Evolutionary conservation across 2,797 vertebrate genomes (phyloP).

Genomic region (Hoplostethus atlanticus): DNA sequence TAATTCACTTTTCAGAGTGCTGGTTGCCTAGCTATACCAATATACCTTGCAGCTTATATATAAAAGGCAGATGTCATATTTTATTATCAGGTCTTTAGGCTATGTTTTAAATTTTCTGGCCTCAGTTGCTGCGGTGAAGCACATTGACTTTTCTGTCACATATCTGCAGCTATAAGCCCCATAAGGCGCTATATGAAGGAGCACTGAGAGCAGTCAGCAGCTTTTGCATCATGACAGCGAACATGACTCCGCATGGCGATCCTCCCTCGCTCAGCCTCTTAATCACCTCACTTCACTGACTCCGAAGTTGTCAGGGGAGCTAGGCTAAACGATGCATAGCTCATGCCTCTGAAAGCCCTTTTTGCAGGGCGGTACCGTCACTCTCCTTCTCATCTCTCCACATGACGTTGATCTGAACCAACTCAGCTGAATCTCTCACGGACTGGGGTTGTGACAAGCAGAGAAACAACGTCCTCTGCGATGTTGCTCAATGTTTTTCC

Average conservation of each 20-base stretch:
- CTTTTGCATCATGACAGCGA: background rate
- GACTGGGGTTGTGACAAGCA: background rate
- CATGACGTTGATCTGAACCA: background rate
- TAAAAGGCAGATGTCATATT: background rate
- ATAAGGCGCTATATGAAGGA: background rate
- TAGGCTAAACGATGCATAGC: constrained; percentile 21
- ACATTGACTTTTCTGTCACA: background rate
- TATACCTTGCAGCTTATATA: background rate
- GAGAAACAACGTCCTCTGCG: background rate
- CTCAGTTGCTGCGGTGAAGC: background rate
- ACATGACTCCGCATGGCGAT: background rate
- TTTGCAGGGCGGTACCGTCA: constrained; percentile 1
- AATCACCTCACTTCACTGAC: background rate
- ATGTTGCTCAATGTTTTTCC: background rate
- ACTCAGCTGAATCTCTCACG: constrained; percentile 33
- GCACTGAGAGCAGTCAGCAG: background rate
- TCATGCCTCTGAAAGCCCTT: constrained; percentile 3
- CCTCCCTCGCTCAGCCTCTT: background rate
- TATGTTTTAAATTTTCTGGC: background rate
- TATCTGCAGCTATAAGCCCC: background rate
- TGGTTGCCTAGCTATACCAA: background rate
- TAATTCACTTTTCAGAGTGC: background rate
- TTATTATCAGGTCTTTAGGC: no score
- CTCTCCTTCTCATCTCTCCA: constrained; percentile 24
- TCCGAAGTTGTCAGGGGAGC: constrained; percentile 7